Base-by-base conservation (phyloP, 1,140 invertebrate species). In the Danaus melanippus region DNA sequence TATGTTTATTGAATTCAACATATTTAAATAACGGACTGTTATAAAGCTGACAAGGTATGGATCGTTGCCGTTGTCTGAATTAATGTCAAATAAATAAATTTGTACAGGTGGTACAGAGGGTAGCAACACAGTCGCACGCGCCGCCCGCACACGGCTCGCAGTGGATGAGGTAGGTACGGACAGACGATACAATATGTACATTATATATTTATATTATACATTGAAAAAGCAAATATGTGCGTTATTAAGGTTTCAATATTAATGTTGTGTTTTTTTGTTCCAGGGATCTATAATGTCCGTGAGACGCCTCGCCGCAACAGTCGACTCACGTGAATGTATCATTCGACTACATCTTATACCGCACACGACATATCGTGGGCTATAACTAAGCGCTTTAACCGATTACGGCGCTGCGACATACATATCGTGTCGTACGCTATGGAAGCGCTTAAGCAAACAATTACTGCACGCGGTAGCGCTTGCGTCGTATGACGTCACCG, bases 91-190 rank as follows among this genome's bases (percentile, higher is more conserved):
- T 39, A 42, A 47, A n/a, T 47, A 45, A 17, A 21, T 49, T 46
- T 51, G 54, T 48, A 0, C 66, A 85, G 80, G 80, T 85, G 57
- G 82, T 85, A 48, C 82, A 85, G 56, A 76, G 82, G 72, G 82
- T 86, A 58, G 82, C 82, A 43, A 76, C 77, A n/a, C 79, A 79
- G 64, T 62, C 75, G 21, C 76, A 78, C 64, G 58, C 79, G 43
- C 56, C 77, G 46, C 76, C 82, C 49, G 52, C 79, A 12, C 83
- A 82, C 51, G 73, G 76, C 68, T 58, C 77, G 53, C 83, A 84
- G 64, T 87, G 83, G 83, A 81, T 79, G 75, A 85, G 84, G 86
- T 88, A 80, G 67, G 76, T 78, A 69, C 64, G 60, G 55, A 54
- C 46, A 7, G 52, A 11, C 50, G 49, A 12, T 32, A 12, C 43